Percentiles rank a stretch among this genome's conserved stretches.
phyloP scores from a whole-genome alignment of 1,140 invertebrate species.

The Pollicipes pollicipes region DNA sequence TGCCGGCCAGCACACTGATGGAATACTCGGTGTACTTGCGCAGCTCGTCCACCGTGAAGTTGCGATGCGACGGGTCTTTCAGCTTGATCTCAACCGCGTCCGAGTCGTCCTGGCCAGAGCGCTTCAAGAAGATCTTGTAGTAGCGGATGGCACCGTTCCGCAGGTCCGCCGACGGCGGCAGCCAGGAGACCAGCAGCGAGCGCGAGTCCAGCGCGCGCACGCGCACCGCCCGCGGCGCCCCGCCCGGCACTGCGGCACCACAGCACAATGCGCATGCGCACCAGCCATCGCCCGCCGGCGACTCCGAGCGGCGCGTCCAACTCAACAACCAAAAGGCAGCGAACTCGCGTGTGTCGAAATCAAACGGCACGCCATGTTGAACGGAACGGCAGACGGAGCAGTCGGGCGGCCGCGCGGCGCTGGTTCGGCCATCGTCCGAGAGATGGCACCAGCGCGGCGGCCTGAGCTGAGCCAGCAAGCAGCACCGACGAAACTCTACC shows the following conservation, averaged over 20 bases:
- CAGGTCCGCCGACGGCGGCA: constrained; percentile 64
- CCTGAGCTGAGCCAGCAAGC: no score
- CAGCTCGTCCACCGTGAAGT: constrained; percentile 66
- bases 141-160: constrained; percentile 80
- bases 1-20: constrained; percentile 84
- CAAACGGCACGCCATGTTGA: background rate
- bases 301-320: no score
- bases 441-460: background rate
- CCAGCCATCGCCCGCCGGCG: no score
- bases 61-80: constrained; percentile 40
- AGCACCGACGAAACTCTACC: no score
- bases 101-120: constrained; percentile 57
- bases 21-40: constrained; percentile 88
- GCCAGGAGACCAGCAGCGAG: constrained; percentile 71
- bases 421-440: background rate
- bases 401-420: no score
- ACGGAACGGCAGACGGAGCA: background rate
- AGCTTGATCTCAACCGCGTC: constrained; percentile 59
- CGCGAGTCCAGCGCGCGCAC: constrained; percentile 69
- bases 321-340: background rate
- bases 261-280: background rate
- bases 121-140: constrained; percentile 76
- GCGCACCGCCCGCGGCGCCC: constrained; percentile 81
- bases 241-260: constrained; percentile 59
- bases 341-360: background rate